These are phyloP conservation scores for Uloborus plumipes DNA, from an alignment of 2,888 invertebrate species.

Conservation along the genomic window DNA sequence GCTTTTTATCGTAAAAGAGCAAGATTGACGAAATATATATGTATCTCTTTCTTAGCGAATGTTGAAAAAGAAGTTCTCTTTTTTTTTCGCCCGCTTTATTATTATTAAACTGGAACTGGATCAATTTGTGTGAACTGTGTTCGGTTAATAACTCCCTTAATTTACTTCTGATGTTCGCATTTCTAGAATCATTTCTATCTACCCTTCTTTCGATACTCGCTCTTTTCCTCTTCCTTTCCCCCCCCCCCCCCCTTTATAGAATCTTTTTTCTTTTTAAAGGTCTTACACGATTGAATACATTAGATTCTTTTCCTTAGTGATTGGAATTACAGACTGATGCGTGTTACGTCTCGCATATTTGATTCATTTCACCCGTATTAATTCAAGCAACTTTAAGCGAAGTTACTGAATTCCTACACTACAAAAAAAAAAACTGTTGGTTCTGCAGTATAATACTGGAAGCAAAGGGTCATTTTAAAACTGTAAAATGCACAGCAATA, in stretches of 20 bases:
- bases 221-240: not conserved
- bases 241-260: too few relatives aligned
- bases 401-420: too few relatives aligned
- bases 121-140: slow-evolving; percentile 49
- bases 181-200: slow-evolving; percentile 8
- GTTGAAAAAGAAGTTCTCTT: slow-evolving; percentile 13
- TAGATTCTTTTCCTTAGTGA: not conserved
- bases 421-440: too few relatives aligned
- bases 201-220: not conserved
- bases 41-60: slow-evolving; percentile 14
- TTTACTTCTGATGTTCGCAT: slow-evolving; percentile 50
- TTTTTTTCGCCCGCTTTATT: slow-evolving; percentile 29
- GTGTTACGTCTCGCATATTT: not conserved
- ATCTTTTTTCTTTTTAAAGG: too few relatives aligned
- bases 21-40: slow-evolving; percentile 57
- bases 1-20: slow-evolving; percentile 42
- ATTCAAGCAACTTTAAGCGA: too few relatives aligned
- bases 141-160: slow-evolving; percentile 58
- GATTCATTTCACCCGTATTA: too few relatives aligned
- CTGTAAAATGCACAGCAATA: too few relatives aligned
- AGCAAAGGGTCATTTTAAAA: too few relatives aligned
- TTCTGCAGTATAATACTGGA: too few relatives aligned
- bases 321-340: not conserved
- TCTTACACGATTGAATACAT: not conserved
- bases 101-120: slow-evolving; percentile 47